Conservation (phyloP, 2,888 invertebrate species). For the Drosophila melanosoma region DNA sequence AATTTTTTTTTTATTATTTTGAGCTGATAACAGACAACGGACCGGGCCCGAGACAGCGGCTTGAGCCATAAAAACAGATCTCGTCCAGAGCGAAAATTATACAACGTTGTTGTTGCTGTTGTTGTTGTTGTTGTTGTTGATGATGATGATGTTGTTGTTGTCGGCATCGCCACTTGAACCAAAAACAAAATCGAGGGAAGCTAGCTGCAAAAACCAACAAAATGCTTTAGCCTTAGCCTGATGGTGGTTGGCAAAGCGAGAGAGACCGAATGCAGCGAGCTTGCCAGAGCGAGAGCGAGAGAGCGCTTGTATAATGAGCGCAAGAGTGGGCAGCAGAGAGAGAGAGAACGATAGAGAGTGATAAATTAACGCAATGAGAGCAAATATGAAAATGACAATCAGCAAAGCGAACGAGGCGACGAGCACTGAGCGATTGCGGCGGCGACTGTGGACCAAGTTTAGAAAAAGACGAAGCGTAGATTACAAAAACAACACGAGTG, state of each 20-base stretch:
- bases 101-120: conserved; percentile 40
- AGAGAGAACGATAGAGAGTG: conserved; percentile 36
- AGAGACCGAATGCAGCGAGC: conserved; percentile 34
- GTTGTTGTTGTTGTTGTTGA: not conserved
- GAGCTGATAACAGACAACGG: conserved; percentile 81
- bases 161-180: conserved; percentile 73
- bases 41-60: conserved; percentile 58
- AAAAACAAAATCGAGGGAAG: conserved; percentile 72
- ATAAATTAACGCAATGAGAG: conserved; percentile 55
- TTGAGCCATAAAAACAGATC: conserved; percentile 80
- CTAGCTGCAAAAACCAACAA: conserved; percentile 75
- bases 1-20: conserved; percentile 82
- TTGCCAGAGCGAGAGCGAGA: conserved; percentile 10
- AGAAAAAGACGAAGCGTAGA: conserved; percentile 63
- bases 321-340: conserved; percentile 8
- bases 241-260: conserved; percentile 42
- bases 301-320: conserved; percentile 4
- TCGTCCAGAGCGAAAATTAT: conserved; percentile 77
- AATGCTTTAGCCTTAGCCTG: conserved; percentile 58
- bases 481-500: conserved; percentile 27
- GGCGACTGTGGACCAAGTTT: conserved; percentile 78
- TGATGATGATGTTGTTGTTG: conserved; percentile 6
- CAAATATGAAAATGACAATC: conserved; percentile 74
- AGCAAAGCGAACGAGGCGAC: conserved; percentile 36
- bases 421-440: conserved; percentile 52